Base-by-base conservation (phyloP, 2,113 vertebrate species). In the Hypanus sabinus region DNA sequence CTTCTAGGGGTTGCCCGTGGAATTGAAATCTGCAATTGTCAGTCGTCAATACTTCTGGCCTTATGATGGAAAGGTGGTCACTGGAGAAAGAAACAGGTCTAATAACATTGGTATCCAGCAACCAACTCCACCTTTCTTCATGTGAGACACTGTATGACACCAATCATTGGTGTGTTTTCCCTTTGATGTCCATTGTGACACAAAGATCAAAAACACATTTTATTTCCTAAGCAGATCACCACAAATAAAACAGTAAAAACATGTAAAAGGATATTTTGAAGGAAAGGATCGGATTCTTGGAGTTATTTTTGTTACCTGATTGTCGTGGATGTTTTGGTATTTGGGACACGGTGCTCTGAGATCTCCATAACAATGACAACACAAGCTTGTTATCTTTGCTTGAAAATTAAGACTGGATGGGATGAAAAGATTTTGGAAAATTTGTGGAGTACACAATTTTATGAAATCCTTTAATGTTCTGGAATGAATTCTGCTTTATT, bases 361-460 rank as follows among this genome's bases (percentile, higher is more conserved):
- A 12, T 33, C 60, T 33, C 85, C 3, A 60, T 65, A 68, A 68
- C 85, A 60, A 65, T 22, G 60, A 60, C 20, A 65, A 68, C 85
- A 68, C 30, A 68, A 87, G 60, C 57, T 88, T 30, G n/a, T 65
- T 90, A 90, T 90, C 85, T 65, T 90, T 90, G 30, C 85, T 90
- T 90, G 60, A 90, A 85, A 68, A 68, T 90, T 65, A 90, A 90
- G 85, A 33, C 85, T 90, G 85, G 30, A 33, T 90, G 30, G 60
- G 60, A 65, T 65, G 5, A 90, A 90, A 90, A 65, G 30, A 0
- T 10, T 62, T 87, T 62, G 46, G 27, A 87, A 33, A 90, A 65
- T 65, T 68, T 90, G n/a, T 33, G 33, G 85, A 62, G 5, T 12
- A 16, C 27, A 65, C 60, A 33, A 90, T 65, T 90, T 90, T 68